phyloP scores from a whole-genome alignment of 2,113 vertebrate genomes.

The Heliornis fulica region DNA sequence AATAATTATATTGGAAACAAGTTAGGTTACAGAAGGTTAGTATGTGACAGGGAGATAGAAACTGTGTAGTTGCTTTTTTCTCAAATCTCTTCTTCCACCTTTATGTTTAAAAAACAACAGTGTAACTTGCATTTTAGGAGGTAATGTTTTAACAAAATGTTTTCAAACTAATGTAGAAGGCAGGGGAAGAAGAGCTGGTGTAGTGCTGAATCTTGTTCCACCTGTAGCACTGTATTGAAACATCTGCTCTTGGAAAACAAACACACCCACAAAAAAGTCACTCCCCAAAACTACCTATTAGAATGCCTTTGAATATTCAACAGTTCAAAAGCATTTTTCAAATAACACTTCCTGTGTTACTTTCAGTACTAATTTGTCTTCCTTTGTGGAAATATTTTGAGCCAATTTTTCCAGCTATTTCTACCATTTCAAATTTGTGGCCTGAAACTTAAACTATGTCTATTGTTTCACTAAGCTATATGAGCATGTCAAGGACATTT shows the following conservation, averaged over 20 bases:
- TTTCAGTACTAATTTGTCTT: not conserved
- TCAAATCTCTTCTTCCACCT: not conserved
- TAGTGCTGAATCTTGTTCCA: not conserved
- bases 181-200: not conserved
- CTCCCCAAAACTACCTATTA: not conserved
- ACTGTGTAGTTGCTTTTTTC: not conserved
- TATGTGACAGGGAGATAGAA: not conserved
- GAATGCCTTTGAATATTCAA: not conserved
- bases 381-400: not conserved
- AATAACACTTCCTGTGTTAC: not conserved
- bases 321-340: not conserved
- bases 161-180: not conserved
- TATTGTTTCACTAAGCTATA: conserved; percentile 16
- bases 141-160: not conserved
- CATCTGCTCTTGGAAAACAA: not conserved
- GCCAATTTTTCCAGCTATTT: not conserved
- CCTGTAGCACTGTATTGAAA: not conserved
- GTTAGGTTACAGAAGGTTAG: not conserved
- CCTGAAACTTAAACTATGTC: conserved; percentile 32
- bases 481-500: not conserved
- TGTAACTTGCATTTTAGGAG: not conserved
- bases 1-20: not conserved
- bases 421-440: conserved; percentile 2
- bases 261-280: not conserved
- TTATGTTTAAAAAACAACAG: not conserved